Conservation (phyloP, 1,140 invertebrate species). For the Formica exsecta region DNA sequence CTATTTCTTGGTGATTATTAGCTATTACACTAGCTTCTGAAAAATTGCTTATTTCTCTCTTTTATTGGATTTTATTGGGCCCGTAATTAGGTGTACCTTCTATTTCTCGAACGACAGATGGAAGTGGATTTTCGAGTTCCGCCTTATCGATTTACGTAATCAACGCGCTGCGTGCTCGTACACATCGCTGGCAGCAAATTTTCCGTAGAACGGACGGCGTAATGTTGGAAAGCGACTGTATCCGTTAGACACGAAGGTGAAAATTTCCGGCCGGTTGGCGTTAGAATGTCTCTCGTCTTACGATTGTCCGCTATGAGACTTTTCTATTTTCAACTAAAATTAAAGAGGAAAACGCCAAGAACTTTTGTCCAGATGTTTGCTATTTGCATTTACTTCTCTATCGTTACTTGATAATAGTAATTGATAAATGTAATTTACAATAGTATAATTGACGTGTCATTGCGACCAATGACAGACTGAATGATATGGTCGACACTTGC, state of each 20-base stretch:
- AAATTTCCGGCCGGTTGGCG: slow-evolving; percentile 33
- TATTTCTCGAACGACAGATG: not conserved
- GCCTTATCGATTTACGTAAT: slow-evolving; percentile 52
- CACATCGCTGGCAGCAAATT: slow-evolving; percentile 35
- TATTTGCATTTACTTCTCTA: not conserved
- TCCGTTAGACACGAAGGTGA: slow-evolving; percentile 54
- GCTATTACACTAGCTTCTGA: not conserved
- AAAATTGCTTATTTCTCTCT: not conserved
- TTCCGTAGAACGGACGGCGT: slow-evolving; percentile 8
- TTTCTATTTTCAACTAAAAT: not conserved
- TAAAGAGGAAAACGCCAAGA: not conserved
- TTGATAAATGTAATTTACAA: not conserved
- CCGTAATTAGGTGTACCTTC: no score
- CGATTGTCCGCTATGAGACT: not conserved
- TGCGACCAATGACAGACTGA: not conserved
- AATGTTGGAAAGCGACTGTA: slow-evolving; percentile 52
- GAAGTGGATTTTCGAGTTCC: slow-evolving; percentile 44
- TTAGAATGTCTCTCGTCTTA: not conserved
- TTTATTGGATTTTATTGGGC: no score
- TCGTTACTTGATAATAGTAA: no score
- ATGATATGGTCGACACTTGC: not conserved
- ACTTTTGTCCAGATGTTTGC: not conserved
- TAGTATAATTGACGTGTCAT: slow-evolving; percentile 3
- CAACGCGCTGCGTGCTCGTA: slow-evolving; percentile 21
- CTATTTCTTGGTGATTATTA: no score